A percentile compares a stretch with the other conserved stretches of the same genome.
Conservation (phyloP, 2,113 vertebrate genomes). For the Okapia johnstoni region DNA sequence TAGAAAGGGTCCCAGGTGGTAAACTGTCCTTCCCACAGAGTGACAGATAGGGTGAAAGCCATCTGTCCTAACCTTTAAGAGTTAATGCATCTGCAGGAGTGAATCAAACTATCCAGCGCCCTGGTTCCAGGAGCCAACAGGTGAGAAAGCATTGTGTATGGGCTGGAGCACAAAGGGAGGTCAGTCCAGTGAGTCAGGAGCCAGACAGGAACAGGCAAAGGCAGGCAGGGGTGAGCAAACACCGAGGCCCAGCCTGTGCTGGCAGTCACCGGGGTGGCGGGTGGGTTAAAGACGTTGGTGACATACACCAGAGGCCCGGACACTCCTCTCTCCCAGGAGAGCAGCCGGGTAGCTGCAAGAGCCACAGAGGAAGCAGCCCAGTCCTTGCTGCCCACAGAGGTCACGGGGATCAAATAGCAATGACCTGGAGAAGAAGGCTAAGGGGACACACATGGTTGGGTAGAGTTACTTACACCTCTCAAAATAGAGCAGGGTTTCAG, state of each 20-base stretch:
- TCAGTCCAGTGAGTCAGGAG: neutral
- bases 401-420: conserved; percentile 32
- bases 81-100: neutral
- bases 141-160: neutral
- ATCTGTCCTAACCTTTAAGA: neutral
- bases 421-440: conserved; percentile 61
- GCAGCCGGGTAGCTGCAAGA: neutral
- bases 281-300: neutral
- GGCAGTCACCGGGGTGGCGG: neutral
- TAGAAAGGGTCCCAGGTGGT: neutral
- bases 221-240: neutral
- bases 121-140: neutral
- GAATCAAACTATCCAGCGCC: neutral
- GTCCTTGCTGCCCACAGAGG: conserved; percentile 36
- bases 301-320: neutral
- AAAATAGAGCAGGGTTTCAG: conserved; percentile 63
- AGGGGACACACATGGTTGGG: conserved; percentile 29
- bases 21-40: neutral
- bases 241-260: neutral
- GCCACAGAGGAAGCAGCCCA: neutral
- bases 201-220: conserved; percentile 10
- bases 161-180: neutral
- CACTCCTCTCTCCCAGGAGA: neutral
- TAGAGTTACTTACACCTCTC: conserved; percentile 62
- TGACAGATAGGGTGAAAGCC: neutral